Percentiles rank a stretch among this genome's conserved stretches.
Conservation (phyloP, 2,113 vertebrate genomes). For the Eonycteris spelaea region DNA sequence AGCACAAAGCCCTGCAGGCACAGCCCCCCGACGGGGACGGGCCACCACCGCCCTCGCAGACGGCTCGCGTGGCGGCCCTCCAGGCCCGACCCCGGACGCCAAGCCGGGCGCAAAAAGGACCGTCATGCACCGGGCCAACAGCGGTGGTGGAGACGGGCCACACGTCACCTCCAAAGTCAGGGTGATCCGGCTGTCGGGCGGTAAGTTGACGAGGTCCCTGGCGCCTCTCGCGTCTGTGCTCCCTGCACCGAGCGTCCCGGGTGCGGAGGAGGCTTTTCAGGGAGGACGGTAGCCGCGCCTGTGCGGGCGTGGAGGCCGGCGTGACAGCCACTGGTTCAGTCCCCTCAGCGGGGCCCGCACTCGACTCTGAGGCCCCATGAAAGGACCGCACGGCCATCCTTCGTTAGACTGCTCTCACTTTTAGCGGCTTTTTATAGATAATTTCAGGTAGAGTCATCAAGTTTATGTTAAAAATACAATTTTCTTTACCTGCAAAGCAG, state of each 20-base stretch:
- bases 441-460: not conserved
- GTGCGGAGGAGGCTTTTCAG: not conserved
- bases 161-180: slow-evolving; percentile 93
- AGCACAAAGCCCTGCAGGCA: slow-evolving; percentile 65
- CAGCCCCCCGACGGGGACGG: slow-evolving; percentile 75
- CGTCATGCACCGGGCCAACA: slow-evolving; percentile 94
- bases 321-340: not conserved
- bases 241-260: slow-evolving; percentile 3
- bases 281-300: no score
- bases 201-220: slow-evolving; percentile 86
- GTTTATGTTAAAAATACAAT: slow-evolving; percentile 2
- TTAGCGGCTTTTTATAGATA: not conserved
- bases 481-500: not conserved
- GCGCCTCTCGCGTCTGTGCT: slow-evolving; percentile 51
- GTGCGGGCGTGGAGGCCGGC: no score
- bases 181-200: slow-evolving; percentile 93
- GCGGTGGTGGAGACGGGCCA: slow-evolving; percentile 81
- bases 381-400: not conserved
- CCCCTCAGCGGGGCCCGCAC: not conserved
- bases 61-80: slow-evolving; percentile 68
- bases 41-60: slow-evolving; percentile 65
- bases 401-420: not conserved
- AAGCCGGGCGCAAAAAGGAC: slow-evolving; percentile 92
- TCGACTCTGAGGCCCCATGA: not conserved
- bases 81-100: slow-evolving; percentile 82